Base-by-base conservation (phyloP, 2,113 vertebrate genomes). In the Oncorhynchus masou region DNA sequence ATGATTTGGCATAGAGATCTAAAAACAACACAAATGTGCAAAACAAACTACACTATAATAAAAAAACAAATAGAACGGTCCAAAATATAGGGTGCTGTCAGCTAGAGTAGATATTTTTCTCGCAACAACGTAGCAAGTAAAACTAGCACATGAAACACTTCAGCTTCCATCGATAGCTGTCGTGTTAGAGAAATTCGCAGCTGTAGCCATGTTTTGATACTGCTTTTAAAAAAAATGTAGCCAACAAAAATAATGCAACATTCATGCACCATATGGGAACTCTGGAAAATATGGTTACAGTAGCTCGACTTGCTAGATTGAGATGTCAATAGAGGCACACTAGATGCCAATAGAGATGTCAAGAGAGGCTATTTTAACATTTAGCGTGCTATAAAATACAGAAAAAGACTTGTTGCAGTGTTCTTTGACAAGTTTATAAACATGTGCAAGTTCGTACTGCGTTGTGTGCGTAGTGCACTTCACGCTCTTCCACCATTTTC, bases 401-500 rank as follows among this genome's bases (percentile, higher is more conserved):
- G n/a, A 4, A 22, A 54, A 57, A 2, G 1, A 45, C 59, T 31
- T 20, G 5, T 15, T 1, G 60, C n/a, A 7, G 13, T 24, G 16
- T 9, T 67, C 39, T 67, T 67, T 12, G 22, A 67, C 65, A 27
- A 27, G n/a, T 27, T 67, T 64, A n/a, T 64, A 24, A 3, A 64
- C 25, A 9, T 67, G 13, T 2, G 15, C 13, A 67, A 67, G 24
- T 67, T 67, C 24, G 9, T 5, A 67, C 65, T 29, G 65, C 22
- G 24, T 29, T 27, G 65, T 24, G 2, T 27, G 65, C 24, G 6
- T 64, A 64, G 60, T 8, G 60, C 22, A n/a, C 60, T 64, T 64
- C 66, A 80, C 79, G 70, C 68, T 76, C 82, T 84, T 86, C 91
- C 90, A 89, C 90, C 90, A 91, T 92, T 91, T 90, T 85, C 85